A percentile compares a stretch with the other conserved stretches of the same genome.
These are phyloP conservation scores for Icerya purchasi DNA, from an alignment of 2,888 invertebrate genomes.

Conservation along the genomic window DNA sequence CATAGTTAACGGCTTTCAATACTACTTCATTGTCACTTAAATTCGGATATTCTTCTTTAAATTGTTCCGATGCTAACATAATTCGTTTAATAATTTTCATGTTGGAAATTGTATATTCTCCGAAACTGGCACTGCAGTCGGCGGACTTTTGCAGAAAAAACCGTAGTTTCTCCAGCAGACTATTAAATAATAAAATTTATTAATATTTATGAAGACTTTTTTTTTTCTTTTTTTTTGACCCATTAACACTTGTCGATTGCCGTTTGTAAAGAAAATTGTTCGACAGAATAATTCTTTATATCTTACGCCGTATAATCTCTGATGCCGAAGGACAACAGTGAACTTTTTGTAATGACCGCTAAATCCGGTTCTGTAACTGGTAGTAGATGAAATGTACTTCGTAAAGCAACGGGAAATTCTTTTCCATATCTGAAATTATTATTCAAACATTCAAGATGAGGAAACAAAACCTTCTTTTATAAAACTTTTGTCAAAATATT, in stretches of 20 bases:
- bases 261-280: too few species aligned
- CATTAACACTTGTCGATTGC: neutral
- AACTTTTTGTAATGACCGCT: neutral
- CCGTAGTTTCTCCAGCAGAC: too few species aligned
- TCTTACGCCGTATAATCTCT: neutral
- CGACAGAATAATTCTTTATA: too few species aligned
- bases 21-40: neutral
- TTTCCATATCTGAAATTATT: neutral
- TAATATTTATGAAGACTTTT: too few species aligned
- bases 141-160: too few species aligned
- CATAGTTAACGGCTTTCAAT: neutral
- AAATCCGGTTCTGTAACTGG: neutral
- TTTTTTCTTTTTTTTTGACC: neutral
- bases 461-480: too few species aligned
- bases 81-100: neutral
- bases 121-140: too few species aligned
- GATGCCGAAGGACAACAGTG: neutral
- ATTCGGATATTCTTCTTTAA: neutral
- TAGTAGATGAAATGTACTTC: neutral
- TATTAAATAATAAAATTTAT: too few species aligned
- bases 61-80: neutral
- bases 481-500: too few species aligned
- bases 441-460: too few species aligned
- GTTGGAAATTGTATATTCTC: neutral
- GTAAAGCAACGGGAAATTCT: neutral